Base-by-base conservation (phyloP, 1,140 invertebrate genomes). In the Hyposmocoma kahamanoa region DNA sequence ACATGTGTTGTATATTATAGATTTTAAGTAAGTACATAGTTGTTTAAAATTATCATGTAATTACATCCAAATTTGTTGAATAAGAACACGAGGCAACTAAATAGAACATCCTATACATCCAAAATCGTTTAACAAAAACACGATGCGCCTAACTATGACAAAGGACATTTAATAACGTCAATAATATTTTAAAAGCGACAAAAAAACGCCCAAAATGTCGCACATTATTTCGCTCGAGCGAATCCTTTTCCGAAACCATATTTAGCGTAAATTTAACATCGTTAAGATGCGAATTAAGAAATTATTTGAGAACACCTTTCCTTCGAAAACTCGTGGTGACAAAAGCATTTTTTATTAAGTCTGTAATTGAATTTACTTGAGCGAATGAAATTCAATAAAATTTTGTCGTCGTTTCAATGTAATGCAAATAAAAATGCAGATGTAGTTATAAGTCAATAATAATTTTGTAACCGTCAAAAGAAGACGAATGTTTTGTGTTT, bases 111-210 rank as follows among this genome's bases (percentile, higher is more conserved):
- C 59, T 61, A 53, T 71, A 62, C 34, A 34, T 50, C 3, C 8
- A 39, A 56, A 53, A 54, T 50, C 53, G 53, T 61, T 66, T 60
- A 58, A 38, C 50, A 47, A 48, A 53, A 59, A 57, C 42, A 54
- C 58, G 50, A 55, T 62, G 36, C 61, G 36, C 51, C 38, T 68
- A 58, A 57, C 61, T 30, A 52, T 44, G 51, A 77, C 62, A 77
- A 77, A 63, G 49, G 50, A 59, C 22, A n/a, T n/a, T 57, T 71
- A 69, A 72, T 77, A 72, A 62, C 61, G 64, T 72, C 65, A 58
- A 73, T 72, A 71, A 59, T 50, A 43, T n/a, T n/a, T n/a, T n/a
- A n/a, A n/a, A 18, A 18, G 48, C 59, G 48, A 50, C 60, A 56
- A 61, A 67, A 56, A 59, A 54, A 66, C 54, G 56, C 47, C n/a